A percentile compares a stretch with the other conserved stretches of the same genome.
Conservation (phyloP, 2,113 vertebrate genomes). For the Xenopus tropicalis region DNA sequence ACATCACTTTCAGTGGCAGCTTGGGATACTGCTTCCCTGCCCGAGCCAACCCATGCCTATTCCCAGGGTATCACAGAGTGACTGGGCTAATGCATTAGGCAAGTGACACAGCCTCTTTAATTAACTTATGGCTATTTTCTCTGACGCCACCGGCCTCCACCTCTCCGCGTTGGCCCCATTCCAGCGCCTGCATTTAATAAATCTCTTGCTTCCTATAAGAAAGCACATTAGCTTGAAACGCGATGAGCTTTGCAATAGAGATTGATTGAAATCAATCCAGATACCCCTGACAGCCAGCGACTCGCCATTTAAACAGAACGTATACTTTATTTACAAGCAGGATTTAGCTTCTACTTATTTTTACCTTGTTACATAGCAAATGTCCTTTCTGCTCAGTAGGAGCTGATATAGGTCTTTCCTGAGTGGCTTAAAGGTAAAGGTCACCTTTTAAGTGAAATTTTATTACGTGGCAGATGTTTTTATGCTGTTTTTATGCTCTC, state of each 20-base stretch:
- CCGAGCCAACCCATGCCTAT: not conserved
- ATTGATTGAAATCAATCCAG: constrained; percentile 36
- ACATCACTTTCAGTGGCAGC: not conserved
- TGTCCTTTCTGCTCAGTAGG: too few relatives aligned
- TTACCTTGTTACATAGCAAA: too few relatives aligned
- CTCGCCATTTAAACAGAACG: not conserved
- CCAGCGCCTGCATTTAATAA: constrained; percentile 27
- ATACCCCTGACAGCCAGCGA: constrained; percentile 11
- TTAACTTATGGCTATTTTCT: constrained; percentile 3
- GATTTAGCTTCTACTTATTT: too few relatives aligned
- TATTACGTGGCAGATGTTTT: too few relatives aligned
- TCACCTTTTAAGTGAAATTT: too few relatives aligned
- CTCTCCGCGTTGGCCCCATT: constrained; percentile 15
- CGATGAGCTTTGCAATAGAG: constrained; percentile 16
- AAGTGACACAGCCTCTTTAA: not conserved
- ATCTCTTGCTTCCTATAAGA: constrained; percentile 3
- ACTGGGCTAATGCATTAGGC: constrained; percentile 5
- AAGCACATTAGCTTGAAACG: constrained; percentile 11
- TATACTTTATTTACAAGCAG: too few relatives aligned
- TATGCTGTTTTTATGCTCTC: too few relatives aligned
- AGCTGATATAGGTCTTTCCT: too few relatives aligned
- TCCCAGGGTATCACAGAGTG: not conserved
- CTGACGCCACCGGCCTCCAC: constrained; percentile 3
- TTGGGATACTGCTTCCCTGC: not conserved
- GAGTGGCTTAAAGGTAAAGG: too few relatives aligned